Percentiles rank a stretch among this genome's conserved stretches.
Evolutionary conservation across 2,797 vertebrate species (phyloP).

Genomic region (Rhynchotus rufescens): DNA sequence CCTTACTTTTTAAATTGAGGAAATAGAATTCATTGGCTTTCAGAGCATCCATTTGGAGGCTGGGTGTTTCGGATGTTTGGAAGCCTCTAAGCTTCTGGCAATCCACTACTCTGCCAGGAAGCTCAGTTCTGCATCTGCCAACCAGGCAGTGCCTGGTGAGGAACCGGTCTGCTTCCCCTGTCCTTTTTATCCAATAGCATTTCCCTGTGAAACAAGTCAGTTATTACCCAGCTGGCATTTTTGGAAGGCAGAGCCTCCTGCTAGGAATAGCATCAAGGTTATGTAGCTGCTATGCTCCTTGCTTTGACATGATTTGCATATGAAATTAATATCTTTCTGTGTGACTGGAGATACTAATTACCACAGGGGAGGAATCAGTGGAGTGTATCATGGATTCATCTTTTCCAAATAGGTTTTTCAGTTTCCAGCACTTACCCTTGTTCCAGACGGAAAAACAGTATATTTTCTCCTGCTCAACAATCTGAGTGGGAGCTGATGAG

Average conservation of each 20-base stretch:
- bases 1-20: background rate
- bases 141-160: background rate
- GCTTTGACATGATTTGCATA: rapidly evolving
- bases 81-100: background rate
- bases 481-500: background rate
- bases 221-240: background rate
- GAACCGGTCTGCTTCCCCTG: background rate
- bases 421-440: background rate
- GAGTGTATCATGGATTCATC: background rate
- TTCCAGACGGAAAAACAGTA: background rate
- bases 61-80: background rate
- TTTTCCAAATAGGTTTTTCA: background rate
- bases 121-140: background rate
- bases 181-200: background rate
- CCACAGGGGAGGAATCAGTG: background rate
- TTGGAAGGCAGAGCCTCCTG: background rate
- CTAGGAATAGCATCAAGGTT: background rate
- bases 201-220: background rate
- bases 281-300: background rate
- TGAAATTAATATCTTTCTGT: background rate
- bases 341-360: background rate
- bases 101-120: background rate
- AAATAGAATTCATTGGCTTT: background rate
- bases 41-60: rapidly evolving
- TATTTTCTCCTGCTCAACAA: background rate